Evolutionary conservation across 92 coral and sea anemone genomes (phyloP), one percentile per base, ranked within the genome.

Genomic region (Epizoanthus rinbou): DNA sequence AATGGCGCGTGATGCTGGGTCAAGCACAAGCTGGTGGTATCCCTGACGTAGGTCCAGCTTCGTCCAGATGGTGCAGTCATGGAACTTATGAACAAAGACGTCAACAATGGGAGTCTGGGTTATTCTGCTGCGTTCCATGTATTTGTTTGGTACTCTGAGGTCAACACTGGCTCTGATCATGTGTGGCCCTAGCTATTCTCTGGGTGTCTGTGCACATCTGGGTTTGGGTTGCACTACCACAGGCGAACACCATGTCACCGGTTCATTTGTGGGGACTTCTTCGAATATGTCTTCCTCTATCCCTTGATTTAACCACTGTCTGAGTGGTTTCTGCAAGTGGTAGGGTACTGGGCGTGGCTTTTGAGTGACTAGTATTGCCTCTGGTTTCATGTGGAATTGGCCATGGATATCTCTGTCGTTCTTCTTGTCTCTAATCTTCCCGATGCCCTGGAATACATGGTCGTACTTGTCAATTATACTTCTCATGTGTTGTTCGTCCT

Each of bases 381-480:
- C 91, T 67, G 82, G 87, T 71, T 63, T 75, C 89, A 86, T 86
- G 76, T 81, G 60, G 85, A 91, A 89, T 35, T 80, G 66, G 17
- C 69, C 93, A 53, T 80, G 74, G 75, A 92, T 66, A 13, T 89
- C 89, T 84, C 84, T 33, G 35, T 79, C 78, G 64, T 64, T 87
- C 74, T 85, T 87, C 78, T 69, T 89, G 86, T 89, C 88, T 76
- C 87, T 53, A 23, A 92, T 89, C 85, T 86, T 86, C 11, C 93
- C 89, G 16, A 89, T 92, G 54, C 95, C 95, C 18, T 89, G 80
- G 63, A 92, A 86, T 43, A 64, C 60, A 73, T 89, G 69, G 57
- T 72, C 82, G 88, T 69, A 73, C 54, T 53, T 37, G 5, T 37
- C 43, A 37, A 37, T 37, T 28, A 28, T 28, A 28, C 31, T 37